These are phyloP conservation scores for Anticlea derivata DNA, from an alignment of 2,888 invertebrate genomes.

Conservation along the genomic window DNA sequence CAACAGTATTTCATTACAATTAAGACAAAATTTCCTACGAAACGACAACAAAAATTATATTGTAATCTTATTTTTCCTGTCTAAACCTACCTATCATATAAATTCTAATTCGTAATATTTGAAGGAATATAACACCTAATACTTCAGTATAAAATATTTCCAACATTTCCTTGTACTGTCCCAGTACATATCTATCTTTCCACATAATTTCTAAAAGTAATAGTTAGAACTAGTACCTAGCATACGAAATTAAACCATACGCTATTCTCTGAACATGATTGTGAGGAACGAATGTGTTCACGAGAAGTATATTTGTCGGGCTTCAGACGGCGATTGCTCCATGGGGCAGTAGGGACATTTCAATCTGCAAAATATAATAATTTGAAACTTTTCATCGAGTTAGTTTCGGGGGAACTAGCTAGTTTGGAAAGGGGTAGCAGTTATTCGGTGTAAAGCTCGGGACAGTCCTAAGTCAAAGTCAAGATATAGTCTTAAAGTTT, in stretches of 20 bases:
- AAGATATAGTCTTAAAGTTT: no score
- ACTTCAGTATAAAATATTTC: conserved; percentile 15
- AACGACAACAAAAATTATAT: background rate
- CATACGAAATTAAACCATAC: conserved; percentile 9
- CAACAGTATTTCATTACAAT: background rate
- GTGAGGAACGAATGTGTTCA: conserved; percentile 45
- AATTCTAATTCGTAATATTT: conserved; percentile 2
- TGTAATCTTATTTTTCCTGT: background rate
- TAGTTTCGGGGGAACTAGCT: background rate
- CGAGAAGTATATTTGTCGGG: conserved; percentile 96
- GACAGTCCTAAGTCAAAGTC: no score
- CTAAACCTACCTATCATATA: background rate
- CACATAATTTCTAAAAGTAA: conserved; percentile 15
- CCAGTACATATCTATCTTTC: conserved; percentile 13
- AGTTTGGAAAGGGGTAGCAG: background rate
- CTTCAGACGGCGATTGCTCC: conserved; percentile 97
- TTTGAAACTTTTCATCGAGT: background rate
- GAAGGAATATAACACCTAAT: conserved; percentile 16
- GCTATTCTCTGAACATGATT: background rate
- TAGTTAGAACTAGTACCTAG: conserved; percentile 9
- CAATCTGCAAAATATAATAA: conserved; percentile 84
- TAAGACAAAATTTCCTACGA: background rate
- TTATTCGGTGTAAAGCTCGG: no score
- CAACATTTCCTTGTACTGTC: conserved; percentile 13
- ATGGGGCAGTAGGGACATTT: conserved; percentile 99